Conservation (phyloP, 2,888 invertebrate genomes). For the Meloe dianella region DNA sequence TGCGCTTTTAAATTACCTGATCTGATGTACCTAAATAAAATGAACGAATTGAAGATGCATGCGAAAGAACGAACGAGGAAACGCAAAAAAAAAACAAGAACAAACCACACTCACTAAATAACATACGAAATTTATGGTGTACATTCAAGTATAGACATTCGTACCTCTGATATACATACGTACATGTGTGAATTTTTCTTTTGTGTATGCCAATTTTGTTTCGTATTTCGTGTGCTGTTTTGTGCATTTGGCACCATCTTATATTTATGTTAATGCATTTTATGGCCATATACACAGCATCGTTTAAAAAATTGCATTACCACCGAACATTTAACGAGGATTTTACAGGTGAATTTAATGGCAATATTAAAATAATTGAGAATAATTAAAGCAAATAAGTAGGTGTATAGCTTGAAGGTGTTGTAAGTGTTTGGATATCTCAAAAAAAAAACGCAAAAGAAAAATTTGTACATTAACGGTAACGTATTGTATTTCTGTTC, state of each 20-base stretch:
- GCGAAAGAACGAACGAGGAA: neutral
- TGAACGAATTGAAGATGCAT: neutral
- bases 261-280: conserved; percentile 33
- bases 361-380: conserved; percentile 2
- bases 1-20: conserved; percentile 25
- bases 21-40: conserved; percentile 31
- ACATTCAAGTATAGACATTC: conserved; percentile 32
- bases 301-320: conserved; percentile 13
- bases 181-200: neutral
- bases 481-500: neutral
- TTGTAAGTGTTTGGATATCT: neutral
- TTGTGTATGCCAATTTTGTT: conserved; percentile 31
- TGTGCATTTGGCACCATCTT: conserved; percentile 31
- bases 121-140: conserved; percentile 27
- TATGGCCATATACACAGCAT: conserved; percentile 20
- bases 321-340: neutral
- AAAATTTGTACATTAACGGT: neutral
- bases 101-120: conserved; percentile 29
- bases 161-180: neutral
- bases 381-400: conserved; percentile 5
- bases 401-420: neutral
- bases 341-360: neutral
- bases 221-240: conserved; percentile 25
- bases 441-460: neutral
- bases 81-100: neutral